Conservation (phyloP, 2,113 vertebrate species). For the Melierax canorus region DNA sequence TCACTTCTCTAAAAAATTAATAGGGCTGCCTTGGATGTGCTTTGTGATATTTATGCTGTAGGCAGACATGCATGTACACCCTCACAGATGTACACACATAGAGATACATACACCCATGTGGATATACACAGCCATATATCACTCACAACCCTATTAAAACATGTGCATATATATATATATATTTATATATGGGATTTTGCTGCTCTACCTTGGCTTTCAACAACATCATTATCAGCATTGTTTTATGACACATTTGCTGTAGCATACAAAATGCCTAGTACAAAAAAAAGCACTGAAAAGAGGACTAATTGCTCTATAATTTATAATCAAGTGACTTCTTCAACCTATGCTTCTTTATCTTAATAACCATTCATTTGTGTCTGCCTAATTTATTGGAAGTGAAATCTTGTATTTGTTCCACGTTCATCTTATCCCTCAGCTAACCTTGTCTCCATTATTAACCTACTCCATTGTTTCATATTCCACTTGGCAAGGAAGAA, state of each 20-base stretch:
- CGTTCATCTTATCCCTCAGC: constrained; percentile 10
- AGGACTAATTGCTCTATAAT: constrained; percentile 68
- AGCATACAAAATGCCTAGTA: constrained; percentile 35
- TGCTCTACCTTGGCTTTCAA: neutral
- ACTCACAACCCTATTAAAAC: neutral
- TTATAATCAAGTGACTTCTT: constrained; percentile 70
- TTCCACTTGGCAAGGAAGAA: neutral
- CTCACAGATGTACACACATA: neutral
- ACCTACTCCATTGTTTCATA: constrained; percentile 10
- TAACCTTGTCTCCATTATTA: constrained; percentile 59
- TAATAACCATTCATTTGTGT: constrained; percentile 71
- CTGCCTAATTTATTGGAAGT: constrained; percentile 55
- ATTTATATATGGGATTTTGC: neutral
- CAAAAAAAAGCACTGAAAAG: constrained; percentile 44
- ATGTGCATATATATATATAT: neutral
- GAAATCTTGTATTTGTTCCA: constrained; percentile 61
- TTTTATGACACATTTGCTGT: constrained; percentile 46
- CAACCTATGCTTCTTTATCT: constrained; percentile 65
- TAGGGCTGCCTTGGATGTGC: neutral
- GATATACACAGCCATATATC: neutral
- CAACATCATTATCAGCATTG: constrained; percentile 3
- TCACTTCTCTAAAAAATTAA: neutral
- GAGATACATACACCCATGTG: neutral
- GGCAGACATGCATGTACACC: neutral
- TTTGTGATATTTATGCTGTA: neutral